Conservation (phyloP, 2,113 vertebrate species). For the Pygoscelis adeliae region DNA sequence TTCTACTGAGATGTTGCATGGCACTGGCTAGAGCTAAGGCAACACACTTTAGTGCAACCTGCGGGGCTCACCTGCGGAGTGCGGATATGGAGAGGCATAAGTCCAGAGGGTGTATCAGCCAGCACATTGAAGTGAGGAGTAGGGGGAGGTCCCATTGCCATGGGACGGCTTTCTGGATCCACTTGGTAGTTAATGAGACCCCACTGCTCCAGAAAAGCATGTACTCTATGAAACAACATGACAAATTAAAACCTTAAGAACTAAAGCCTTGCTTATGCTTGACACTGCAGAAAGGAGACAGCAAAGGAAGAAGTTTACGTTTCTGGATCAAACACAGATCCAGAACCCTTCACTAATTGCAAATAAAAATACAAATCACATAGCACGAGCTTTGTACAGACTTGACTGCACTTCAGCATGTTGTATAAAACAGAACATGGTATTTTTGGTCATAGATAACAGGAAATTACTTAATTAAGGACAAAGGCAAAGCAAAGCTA, state of each 20-base stretch:
- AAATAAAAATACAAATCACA: neutral
- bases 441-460: neutral
- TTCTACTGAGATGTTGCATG: rapidly evolving
- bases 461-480: neutral
- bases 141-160: constrained; percentile 95
- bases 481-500: neutral
- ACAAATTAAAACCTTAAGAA: neutral
- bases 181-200: constrained; percentile 98
- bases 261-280: rapidly evolving
- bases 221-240: constrained; percentile 75
- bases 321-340: neutral
- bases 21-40: neutral
- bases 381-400: rapidly evolving
- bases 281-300: rapidly evolving
- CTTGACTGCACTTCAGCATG: neutral
- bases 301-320: neutral
- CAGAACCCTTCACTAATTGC: neutral
- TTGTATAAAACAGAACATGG: neutral
- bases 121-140: constrained; percentile 97
- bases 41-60: rapidly evolving
- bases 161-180: constrained; percentile 92
- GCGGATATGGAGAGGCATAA: constrained; percentile 93
- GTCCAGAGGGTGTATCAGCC: constrained; percentile 92
- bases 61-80: constrained; percentile 83
- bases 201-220: constrained; percentile 98